Evolutionary conservation across 2,888 invertebrate genomes (phyloP), one percentile per base, ranked within the genome.

Genomic region (Dolichomitus sp.): DNA sequence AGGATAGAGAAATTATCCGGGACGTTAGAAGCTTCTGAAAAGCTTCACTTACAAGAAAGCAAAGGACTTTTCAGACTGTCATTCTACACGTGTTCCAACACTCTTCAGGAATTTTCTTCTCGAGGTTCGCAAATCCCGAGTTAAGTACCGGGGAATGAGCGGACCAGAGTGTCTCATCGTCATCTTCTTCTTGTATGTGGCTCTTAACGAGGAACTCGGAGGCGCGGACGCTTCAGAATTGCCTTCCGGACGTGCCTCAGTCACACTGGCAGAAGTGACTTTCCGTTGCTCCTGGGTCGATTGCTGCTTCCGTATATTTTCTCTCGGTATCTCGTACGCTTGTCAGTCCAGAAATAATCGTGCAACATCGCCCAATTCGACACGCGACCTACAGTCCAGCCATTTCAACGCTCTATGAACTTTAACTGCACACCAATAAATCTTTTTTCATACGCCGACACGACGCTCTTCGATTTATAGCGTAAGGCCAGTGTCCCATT

Each of bases 51-150:
- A 17, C 59, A n/a, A 33, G 59, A 59, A 17, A 33, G 54, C 11
- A 59, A 59, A 59, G 37, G 17, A 59, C 30, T 59, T 37, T 59
- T 17, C 59, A 59, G 37, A n/a, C 59, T 54, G 19, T 37, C 11
- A 19, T 68, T 52, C 33, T 17, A 48, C 54, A 17, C 70, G 19
- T 40, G 63, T 63, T 52, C 61, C 54, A 42, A 27, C 40, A 57
- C 45, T 45, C 48, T 17, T 17, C 17, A 27, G 63, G 52, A 65
- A 54, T 74, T 59, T 33, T 61, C 74, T 52, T 7, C 63, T 54
- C 63, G 52, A 74, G 74, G 50, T 65, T 65, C 74, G 50, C 63
- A 50, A 74, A 74, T 74, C 74, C 17, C 65, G 50, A 23, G 40
- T 27, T 30, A 54, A 74, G 63, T 65, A 61, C 65, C 54, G 63